phyloP scores from a whole-genome alignment of 2,113 vertebrate species.

The Seriola rivoliana region DNA sequence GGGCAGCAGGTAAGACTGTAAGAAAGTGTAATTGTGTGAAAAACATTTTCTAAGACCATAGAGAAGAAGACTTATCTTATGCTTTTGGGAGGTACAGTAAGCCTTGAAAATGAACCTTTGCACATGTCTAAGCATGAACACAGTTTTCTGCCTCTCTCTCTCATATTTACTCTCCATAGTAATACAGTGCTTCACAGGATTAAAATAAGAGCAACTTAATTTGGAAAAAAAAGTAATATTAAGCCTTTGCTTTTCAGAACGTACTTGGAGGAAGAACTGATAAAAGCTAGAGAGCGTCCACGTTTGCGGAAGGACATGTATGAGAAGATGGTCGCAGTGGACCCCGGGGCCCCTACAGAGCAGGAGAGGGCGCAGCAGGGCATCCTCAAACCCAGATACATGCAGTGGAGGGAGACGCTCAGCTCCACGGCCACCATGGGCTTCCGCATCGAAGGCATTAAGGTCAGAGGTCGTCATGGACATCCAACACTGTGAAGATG shows the following conservation, averaged over 20 bases:
- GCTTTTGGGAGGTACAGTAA: constrained; percentile 8
- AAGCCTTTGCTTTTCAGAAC: constrained; percentile 80
- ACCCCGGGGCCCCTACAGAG: constrained; percentile 87
- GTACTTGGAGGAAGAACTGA: constrained; percentile 92
- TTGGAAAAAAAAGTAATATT: neutral
- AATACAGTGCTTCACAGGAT: no score
- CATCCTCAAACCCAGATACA: constrained; percentile 91
- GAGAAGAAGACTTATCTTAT: neutral
- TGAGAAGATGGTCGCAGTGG: constrained; percentile 93
- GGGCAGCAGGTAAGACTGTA: constrained; percentile 88
- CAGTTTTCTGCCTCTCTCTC: neutral
- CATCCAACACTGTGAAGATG: neutral
- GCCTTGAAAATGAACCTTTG: constrained; percentile 4
- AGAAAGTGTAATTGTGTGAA: neutral
- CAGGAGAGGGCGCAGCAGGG: constrained; percentile 88
- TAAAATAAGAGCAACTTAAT: no score
- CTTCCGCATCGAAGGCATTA: constrained; percentile 93
- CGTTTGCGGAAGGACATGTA: constrained; percentile 91
- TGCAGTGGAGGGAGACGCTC: constrained; percentile 93
- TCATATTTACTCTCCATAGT: neutral
- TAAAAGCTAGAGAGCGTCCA: constrained; percentile 89
- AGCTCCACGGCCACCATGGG: constrained; percentile 92
- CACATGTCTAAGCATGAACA: neutral
- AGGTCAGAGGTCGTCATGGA: constrained; percentile 81
- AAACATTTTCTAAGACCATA: neutral